phyloP scores from a whole-genome alignment of 2,797 vertebrate species.

The Acrocephalus scirpaceus region DNA sequence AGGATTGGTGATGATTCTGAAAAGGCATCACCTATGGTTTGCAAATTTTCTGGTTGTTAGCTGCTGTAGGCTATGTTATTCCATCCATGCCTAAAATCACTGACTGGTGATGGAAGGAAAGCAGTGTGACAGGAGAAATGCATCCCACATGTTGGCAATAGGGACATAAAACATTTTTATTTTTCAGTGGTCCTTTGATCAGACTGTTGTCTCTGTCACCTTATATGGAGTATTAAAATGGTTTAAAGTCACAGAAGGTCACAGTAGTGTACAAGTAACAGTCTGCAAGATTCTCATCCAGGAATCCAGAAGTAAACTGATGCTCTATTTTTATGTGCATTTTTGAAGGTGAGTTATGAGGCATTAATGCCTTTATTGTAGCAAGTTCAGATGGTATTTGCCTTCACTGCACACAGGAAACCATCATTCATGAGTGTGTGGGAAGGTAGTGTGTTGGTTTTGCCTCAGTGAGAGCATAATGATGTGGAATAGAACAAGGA shows the following conservation, averaged over 20 bases:
- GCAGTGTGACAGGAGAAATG: background rate
- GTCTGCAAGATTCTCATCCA: background rate
- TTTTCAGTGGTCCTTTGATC: background rate
- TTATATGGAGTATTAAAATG: background rate
- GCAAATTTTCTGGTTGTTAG: background rate
- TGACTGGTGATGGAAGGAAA: background rate
- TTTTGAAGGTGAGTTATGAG: background rate
- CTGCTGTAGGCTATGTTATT: background rate
- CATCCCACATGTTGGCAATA: background rate
- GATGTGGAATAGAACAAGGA: background rate
- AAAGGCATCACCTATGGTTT: background rate
- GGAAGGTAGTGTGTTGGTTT: background rate
- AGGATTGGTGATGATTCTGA: background rate
- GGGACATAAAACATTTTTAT: background rate
- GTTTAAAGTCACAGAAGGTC: background rate
- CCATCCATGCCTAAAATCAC: background rate
- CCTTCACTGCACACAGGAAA: background rate
- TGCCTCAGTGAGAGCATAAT: background rate
- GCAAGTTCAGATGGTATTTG: background rate
- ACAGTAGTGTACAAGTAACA: background rate
- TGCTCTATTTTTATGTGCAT: background rate
- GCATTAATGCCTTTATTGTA: background rate
- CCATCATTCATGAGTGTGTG: background rate
- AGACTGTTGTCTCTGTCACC: background rate
- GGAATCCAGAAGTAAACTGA: background rate